Evolutionary conservation across 30 jellyfish, hydroid and myxozoan genomes (phyloP).

Genomic region (Cassiopea xamachana): DNA sequence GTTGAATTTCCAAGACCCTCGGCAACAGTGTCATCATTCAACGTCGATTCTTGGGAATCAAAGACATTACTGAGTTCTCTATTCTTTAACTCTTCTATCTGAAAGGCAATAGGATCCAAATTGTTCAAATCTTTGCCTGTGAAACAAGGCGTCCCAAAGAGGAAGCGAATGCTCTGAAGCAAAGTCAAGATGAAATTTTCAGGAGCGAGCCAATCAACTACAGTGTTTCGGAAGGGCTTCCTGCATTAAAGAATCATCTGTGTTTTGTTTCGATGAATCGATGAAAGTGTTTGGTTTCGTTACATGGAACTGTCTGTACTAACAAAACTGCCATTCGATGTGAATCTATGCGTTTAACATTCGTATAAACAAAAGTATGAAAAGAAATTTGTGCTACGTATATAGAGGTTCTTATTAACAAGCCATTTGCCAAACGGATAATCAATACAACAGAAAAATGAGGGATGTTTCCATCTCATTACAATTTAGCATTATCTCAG

Average conservation of each 20-base stretch:
- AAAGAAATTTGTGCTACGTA: too few relatives aligned
- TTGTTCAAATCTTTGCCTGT: not conserved
- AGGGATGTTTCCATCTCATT: too few relatives aligned
- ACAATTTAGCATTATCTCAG: too few relatives aligned
- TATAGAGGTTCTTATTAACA: too few relatives aligned
- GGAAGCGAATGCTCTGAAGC: not conserved
- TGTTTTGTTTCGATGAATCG: not conserved
- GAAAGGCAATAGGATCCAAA: not conserved
- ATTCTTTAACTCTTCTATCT: slow-evolving; percentile 63
- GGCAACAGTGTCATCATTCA: not conserved
- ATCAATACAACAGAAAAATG: too few relatives aligned
- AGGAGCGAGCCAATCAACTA: not conserved
- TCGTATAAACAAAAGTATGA: too few relatives aligned
- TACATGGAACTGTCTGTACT: too few relatives aligned
- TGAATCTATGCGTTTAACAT: too few relatives aligned
- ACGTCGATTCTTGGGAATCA: not conserved
- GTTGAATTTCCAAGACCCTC: slow-evolving; percentile 11
- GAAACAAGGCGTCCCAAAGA: not conserved
- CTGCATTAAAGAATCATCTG: not conserved
- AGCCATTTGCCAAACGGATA: too few relatives aligned
- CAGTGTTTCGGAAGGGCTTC: not conserved
- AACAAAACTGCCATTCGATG: too few relatives aligned
- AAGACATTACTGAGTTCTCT: slow-evolving; percentile 40
- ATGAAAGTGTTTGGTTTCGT: not conserved
- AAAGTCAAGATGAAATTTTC: not conserved